Base-by-base conservation (phyloP, 2,113 vertebrate species). In the Vanacampus margaritifer region DNA sequence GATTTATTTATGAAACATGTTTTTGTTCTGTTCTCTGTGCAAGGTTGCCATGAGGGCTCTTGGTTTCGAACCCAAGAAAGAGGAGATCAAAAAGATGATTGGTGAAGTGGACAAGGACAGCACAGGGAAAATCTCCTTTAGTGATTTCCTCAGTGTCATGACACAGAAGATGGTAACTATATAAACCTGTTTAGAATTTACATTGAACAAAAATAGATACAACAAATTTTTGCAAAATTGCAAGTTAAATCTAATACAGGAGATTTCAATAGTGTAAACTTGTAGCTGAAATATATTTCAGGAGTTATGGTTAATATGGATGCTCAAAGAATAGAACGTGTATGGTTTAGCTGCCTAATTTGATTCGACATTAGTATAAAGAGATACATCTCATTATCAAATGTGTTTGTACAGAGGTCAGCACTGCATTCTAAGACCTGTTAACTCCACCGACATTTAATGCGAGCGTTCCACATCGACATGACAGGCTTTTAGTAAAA, bases 11-110 rank as follows among this genome's bases (percentile, higher is more conserved):
- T 8, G 23, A 11, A 62, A 41, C 9, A 3, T 26, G 21, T 64
- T 5, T 41, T 7, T 5, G 43, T 48, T 13, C 24, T 48, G 32
- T 60, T 21, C 21, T 23, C 3, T 79, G 48, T 79, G 54, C 1
- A 85, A 97, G 93, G 97, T 98, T 53, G 95, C 95, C 26, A 94
- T 99, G 96, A 89, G 95, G 83, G 95, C 96, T 0, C 88, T 99
- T 60, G 97, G 95, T 1, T 98, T 97, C 73, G 96, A 99, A 66
- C 97, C 96, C 19, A 94, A 93, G 76, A 98, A 95, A 69, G 96
- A 98, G 65, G 96, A 98, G 79, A 93, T 98, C 75, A 98, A 95
- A 89, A 95, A 93, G 85, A 96, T 96, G 89, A 92, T 94, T 17
- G 73, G 90, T 1, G 95, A 97, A 37, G 93, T 96, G 2, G 95